Base-by-base conservation (phyloP, 2,888 invertebrate genomes). In the Ditula angustiorana region DNA sequence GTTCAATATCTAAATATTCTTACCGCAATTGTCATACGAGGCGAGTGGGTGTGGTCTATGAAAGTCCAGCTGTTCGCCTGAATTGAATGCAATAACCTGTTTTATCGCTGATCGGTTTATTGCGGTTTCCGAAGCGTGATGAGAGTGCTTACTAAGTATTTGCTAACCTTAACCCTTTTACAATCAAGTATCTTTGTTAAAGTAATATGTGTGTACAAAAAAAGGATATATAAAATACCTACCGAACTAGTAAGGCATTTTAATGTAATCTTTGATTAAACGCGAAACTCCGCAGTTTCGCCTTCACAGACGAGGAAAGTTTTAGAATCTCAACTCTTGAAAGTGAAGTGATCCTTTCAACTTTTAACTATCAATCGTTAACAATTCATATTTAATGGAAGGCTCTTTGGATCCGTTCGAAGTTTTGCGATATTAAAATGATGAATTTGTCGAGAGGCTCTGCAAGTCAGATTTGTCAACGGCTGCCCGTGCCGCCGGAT, bases 61-160 rank as follows among this genome's bases (percentile, higher is more conserved):
- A 46, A 37, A 28, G 44, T 64, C 58, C 64, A 59, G 64, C 64
- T 64, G 63, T 63, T 63, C 21, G 50, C 33, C 57, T 63, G 56
- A 63, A 63, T 63, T 63, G 63, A 63, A 63, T 58, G 44, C 58
- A 52, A 63, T 63, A 63, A 63, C 63, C 21, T 52, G 57, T 63
- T 63, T 63, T 63, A 63, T 63, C 52, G 10, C 33, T 50, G 50
- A 35, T 33, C 44, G 50, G 63, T 63, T 58, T 58, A 63, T 58
- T 53, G 41, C 58, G 55, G 55, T 56, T 41, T 21, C 50, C 16
- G 41, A n/a, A 44, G 49, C 49, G 16, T 41, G 24, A 33, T 63
- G 50, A 28, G 50, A 11, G 30, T 28, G 30, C 41, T 62, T 10
- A 13, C 24, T 37, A 5, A 33, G 30, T 57, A 41, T 52, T 5